A percentile compares a stretch with the other conserved stretches of the same genome.
Conservation (phyloP, 2,113 vertebrate genomes). For the Zosterops japonicus region DNA sequence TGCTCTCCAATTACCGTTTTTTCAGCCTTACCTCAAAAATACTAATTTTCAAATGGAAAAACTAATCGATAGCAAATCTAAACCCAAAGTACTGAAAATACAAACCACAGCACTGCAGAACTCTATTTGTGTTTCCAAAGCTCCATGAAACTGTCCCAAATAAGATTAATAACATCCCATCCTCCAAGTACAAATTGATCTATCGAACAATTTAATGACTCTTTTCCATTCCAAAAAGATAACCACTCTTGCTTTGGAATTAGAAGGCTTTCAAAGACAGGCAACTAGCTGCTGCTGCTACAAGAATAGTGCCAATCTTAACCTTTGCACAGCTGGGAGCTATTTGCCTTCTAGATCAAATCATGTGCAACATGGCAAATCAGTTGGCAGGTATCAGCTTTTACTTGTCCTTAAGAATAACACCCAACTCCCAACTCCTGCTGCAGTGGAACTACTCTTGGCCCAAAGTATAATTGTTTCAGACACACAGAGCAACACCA, state of each 20-base stretch:
- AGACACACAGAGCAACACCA: background rate
- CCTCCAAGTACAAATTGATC: background rate
- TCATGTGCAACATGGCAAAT: constrained; percentile 1
- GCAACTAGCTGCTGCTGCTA: background rate
- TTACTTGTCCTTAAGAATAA: background rate
- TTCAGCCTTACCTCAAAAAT: background rate
- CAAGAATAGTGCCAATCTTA: background rate
- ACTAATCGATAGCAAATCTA: background rate
- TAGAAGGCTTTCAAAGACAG: background rate
- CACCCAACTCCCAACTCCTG: background rate
- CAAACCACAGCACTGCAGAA: background rate
- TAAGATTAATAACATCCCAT: background rate
- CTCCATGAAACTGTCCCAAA: background rate
- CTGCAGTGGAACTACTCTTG: background rate
- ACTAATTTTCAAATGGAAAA: constrained; percentile 13
- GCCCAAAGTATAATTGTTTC: background rate
- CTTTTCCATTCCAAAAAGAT: background rate
- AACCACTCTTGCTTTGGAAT: background rate
- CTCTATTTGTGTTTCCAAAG: background rate
- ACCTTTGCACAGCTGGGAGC: background rate
- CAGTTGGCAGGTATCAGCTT: background rate
- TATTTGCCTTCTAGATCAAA: background rate
- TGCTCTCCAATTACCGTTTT: background rate
- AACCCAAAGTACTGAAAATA: background rate
- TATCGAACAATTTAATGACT: background rate